Base-by-base conservation (phyloP, 2,797 vertebrate genomes). In the Tauraco hartlaubi region DNA sequence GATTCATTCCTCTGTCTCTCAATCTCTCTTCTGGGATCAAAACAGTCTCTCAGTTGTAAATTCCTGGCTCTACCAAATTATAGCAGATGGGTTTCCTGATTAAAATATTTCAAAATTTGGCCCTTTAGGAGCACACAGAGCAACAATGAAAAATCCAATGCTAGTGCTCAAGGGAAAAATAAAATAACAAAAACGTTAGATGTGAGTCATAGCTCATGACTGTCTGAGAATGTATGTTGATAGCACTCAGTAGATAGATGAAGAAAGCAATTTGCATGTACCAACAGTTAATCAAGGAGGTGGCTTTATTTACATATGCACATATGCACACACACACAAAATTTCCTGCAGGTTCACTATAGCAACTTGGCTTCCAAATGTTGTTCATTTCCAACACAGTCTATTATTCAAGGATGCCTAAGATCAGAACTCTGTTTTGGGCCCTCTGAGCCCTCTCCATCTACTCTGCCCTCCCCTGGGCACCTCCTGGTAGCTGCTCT, bases 251-350 rank as follows among this genome's bases (percentile, higher is more conserved):
- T 8, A 48, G 20, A 39, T 61, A 31, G 2, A 5, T 23, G 66
- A n/a, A 54, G 22, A 56, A 49, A 56, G 1, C 11, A 52, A 11
- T 87, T 22, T 82, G 13, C 19, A 12, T 16, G 15, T 73, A 49
- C 39, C 67, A 87, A 37, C 44, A 61, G 49, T 9, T 59, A 39
- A 31, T 39, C 22, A 5, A 48, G 29, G 16, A 74, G 49, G 41
- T 46, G 44, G 35, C 11, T 83, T 43, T 64, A 39, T 37, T 69
- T 61, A 44, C 62, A 4, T 3, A 25, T 33, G 52, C 28, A 17
- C 0, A 1, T 58, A 23, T 3, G 3, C 12, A 7, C 0, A 0
- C 8, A 5, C 20, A 8, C 6, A 10, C 1, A 23, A 11, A n/a
- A 11, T 58, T 77, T 43, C 54, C 54, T 68, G 37, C 26, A 51